These are phyloP conservation scores for Lathamus discolor DNA, from an alignment of 2,113 vertebrate genomes.

Conservation along the genomic window DNA sequence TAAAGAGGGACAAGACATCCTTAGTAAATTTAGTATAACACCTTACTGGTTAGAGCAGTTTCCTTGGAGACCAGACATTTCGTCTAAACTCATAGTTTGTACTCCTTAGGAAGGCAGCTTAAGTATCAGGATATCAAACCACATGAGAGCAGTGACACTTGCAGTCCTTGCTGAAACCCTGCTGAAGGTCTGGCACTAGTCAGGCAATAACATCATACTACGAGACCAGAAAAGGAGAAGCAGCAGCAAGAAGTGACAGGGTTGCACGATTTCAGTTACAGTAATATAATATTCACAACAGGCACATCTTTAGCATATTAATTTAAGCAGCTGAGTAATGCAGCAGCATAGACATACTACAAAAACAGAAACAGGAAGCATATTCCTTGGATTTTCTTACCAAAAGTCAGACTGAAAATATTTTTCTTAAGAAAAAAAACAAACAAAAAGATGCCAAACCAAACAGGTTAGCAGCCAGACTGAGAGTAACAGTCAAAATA, in stretches of 20 bases:
- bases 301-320: fast-evolving
- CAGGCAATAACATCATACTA: fast-evolving
- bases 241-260: neutral
- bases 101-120: neutral
- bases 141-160: fast-evolving
- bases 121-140: neutral
- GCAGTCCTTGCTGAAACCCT: neutral
- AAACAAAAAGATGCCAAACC: neutral
- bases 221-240: neutral
- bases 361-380: neutral
- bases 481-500: neutral
- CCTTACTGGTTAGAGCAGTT: neutral
- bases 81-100: neutral
- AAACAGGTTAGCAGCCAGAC: neutral
- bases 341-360: neutral
- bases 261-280: neutral
- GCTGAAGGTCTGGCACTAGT: neutral
- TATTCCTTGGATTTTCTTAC: neutral
- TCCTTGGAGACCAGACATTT: neutral
- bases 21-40: neutral
- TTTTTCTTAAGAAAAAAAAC: neutral
- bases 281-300: neutral
- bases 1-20: neutral
- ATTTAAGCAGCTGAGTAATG: neutral
- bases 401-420: neutral